Conservation (phyloP, 2,888 invertebrate species). For the Spialia ferax region DNA sequence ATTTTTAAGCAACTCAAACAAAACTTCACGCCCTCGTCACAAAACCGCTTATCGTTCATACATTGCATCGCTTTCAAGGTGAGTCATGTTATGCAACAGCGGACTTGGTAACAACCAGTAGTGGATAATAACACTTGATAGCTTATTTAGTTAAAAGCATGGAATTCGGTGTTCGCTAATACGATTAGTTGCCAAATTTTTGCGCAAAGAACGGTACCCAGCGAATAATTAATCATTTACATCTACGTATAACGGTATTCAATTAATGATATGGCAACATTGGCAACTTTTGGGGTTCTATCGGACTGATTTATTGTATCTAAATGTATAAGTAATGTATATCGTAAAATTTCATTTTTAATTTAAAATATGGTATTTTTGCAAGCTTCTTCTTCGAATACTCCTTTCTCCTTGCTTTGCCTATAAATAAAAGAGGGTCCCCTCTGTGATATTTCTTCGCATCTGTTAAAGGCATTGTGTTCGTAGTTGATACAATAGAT, state of each 20-base stretch:
- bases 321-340: neutral
- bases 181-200: conserved; percentile 25
- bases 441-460: too few relatives aligned
- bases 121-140: conserved; percentile 50
- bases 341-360: neutral
- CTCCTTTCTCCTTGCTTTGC: too few relatives aligned
- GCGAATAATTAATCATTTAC: conserved; percentile 13
- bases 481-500: too few relatives aligned
- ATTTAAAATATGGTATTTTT: too few relatives aligned
- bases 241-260: too few relatives aligned
- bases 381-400: too few relatives aligned
- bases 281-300: too few relatives aligned
- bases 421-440: too few relatives aligned
- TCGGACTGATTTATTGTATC: neutral
- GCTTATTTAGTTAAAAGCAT: conserved; percentile 44
- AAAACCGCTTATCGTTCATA: conserved; percentile 36
- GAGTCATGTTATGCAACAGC: conserved; percentile 57
- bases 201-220: conserved; percentile 17
- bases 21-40: neutral
- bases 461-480: too few relatives aligned
- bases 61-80: conserved; percentile 47
- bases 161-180: conserved; percentile 27
- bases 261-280: too few relatives aligned
- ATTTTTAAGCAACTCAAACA: neutral
- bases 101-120: conserved; percentile 51